Evolutionary conservation across 2,113 vertebrate species (phyloP), one percentile per base, ranked within the genome.

Genomic region (Rhabdornis inornatus): DNA sequence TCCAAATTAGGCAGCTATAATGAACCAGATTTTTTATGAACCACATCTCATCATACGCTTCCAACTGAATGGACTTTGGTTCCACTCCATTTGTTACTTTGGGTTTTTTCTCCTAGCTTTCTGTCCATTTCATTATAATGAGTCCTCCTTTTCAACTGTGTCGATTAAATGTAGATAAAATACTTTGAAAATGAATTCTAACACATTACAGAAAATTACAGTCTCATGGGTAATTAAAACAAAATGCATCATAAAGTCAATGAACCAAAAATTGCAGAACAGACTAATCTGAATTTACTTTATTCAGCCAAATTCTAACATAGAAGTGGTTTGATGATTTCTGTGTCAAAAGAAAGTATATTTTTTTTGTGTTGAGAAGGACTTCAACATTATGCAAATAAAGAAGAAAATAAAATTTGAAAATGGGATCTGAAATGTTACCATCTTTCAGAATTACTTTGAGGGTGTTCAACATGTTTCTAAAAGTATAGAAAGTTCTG

Each of bases 101-200:
- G 11, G 6, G 0, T 1, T 39, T 82, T 88, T 80, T 39, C n/a
- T 66, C 33, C 31, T 83, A 60, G 37, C 19, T 74, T 81, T 90
- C 72, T 86, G 24, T 74, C 66, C 44, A 13, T 80, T 93, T 80
- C 44, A 75, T 93, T 76, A 70, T 84, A 80, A 86, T 55, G 42
- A 7, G 1, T 83, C 33, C 45, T 86, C 5, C 3, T 85, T 95
- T 95, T 95, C 80, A 35, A 31, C 81, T 87, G 4, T n/a, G 37
- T 83, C 87, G 64, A 50, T 83, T 91, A 88, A 82, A 90, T 55
- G 39, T 66, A 91, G 57, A 92, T 92, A 83, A 97, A 90, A 69
- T 77, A 83, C 66, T 90, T 92, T 14, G 39, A 88, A 96, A 91
- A 57, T 88, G 1, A 76, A 30, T 91, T 93, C 60, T 88, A 80